A percentile compares a stretch with the other conserved stretches of the same genome.
These are phyloP conservation scores for Gallinago stenura DNA, from an alignment of 2,797 vertebrate species.

Conservation along the genomic window DNA sequence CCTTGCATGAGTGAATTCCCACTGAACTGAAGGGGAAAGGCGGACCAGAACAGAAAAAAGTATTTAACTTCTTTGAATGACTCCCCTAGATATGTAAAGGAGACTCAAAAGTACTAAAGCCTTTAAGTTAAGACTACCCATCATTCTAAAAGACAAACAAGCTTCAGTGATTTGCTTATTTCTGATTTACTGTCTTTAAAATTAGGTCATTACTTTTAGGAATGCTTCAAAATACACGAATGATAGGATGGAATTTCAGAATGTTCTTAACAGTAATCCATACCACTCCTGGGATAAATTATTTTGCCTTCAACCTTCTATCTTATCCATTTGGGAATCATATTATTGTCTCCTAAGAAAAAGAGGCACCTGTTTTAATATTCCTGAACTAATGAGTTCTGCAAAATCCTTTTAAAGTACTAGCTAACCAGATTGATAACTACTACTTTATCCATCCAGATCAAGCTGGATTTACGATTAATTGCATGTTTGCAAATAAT, in stretches of 20 bases:
- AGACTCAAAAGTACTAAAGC: background rate
- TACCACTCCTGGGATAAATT: background rate
- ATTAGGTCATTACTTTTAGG: background rate
- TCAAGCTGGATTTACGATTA: conserved; percentile 34
- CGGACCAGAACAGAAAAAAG: background rate
- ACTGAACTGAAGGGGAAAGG: background rate
- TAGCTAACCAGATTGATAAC: background rate
- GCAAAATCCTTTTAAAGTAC: conserved; percentile 23
- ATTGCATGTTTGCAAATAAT: conserved; percentile 14
- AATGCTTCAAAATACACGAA: conserved; percentile 19
- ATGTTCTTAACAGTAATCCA: background rate
- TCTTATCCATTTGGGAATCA: conserved; percentile 16
- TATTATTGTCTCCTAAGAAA: background rate
- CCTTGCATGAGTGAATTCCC: background rate
- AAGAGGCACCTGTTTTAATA: conserved; percentile 25
- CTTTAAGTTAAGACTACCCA: background rate
- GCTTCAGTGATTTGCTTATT: background rate
- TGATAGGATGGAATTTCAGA: background rate
- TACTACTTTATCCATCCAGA: conserved; percentile 11
- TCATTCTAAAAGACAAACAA: background rate
- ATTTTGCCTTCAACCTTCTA: background rate
- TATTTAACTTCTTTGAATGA: background rate
- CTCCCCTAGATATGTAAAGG: background rate
- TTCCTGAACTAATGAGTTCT: conserved; percentile 8
- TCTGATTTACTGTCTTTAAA: background rate